Conservation (phyloP, 2,888 invertebrate genomes). For the Panopea generosa region DNA sequence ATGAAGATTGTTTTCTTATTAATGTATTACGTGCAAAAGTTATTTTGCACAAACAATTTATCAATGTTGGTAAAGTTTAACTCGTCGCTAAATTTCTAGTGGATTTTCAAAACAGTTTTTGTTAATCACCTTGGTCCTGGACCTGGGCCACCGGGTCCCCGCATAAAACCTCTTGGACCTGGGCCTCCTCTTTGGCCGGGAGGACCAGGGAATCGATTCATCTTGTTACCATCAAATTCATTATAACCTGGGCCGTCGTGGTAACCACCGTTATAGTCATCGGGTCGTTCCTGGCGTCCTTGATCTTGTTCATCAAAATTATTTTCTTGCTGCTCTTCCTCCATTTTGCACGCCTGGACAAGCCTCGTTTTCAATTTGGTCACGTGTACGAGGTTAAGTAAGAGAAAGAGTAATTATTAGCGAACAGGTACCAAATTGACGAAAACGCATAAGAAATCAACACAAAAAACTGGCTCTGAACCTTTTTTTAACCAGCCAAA, state of each 20-base stretch:
- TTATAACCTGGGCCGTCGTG: conserved; percentile 48
- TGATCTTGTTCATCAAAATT: conserved; percentile 34
- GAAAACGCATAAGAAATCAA: too few species aligned
- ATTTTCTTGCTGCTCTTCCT: conserved; percentile 34
- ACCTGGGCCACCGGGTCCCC: conserved; percentile 30
- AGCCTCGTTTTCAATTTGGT: conserved; percentile 45
- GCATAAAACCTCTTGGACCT: conserved; percentile 60
- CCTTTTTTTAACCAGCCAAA: too few species aligned
- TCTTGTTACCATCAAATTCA: conserved; percentile 58
- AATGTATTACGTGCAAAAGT: too few species aligned
- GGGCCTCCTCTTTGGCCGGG: conserved; percentile 60
- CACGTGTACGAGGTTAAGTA: conserved; percentile 22
- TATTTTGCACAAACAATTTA: too few species aligned
- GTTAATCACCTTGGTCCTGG: conserved; percentile 10
- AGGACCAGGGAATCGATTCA: conserved; percentile 68
- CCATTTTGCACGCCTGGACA: conserved; percentile 27
- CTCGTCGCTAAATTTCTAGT: too few species aligned
- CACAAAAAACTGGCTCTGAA: too few species aligned
- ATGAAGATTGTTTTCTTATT: too few species aligned
- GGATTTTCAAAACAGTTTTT: too few species aligned
- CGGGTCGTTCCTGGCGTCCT: conserved; percentile 27
- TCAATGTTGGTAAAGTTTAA: too few species aligned
- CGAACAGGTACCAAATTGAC: too few species aligned
- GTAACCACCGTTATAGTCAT: conserved; percentile 44
- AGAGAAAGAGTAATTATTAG: too few species aligned